Base-by-base conservation (phyloP, 1,140 invertebrate species). In the Carcinoscorpius rotundicauda region DNA sequence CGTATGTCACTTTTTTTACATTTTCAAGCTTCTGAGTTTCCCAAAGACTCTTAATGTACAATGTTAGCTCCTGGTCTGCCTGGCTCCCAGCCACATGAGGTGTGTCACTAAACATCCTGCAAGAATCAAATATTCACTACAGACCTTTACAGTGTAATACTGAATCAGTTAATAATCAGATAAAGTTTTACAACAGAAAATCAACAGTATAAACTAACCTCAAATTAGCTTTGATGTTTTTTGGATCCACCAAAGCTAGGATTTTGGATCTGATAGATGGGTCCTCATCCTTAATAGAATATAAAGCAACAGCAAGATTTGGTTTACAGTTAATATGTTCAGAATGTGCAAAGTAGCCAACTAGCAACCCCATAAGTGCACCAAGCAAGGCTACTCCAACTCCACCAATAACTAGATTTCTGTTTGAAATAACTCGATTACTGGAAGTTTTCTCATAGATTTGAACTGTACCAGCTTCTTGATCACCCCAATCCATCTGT, bases 401-500 rank as follows among this genome's bases (percentile, higher is more conserved):
- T 3, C 61, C 61, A 4, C 60, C 65, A 51, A 71, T 62, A 11
- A 71, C 50, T 29, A 66, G 52, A 61, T 66, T 69, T 49, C 68
- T 60, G 11, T 70, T 67, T 3, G 63, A 64, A 52, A 61, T 52
- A 57, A 68, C 67, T 3, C 68, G 65, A 50, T 66, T 68, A 67
- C 72, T 71, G 3, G 71, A 72, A 10, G 72, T 73, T 65, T 71
- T 70, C 56, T 73, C 71, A 63, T 73, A 73, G 48, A 73, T 73
- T 62, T 73, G 72, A 11, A 71, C 59, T 58, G 67, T 58, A 6
- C 68, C 68, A 48, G 63, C 62, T 53, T 72, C 70, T 48, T 67
- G 61, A 55, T 73, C 72, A 11, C 59, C 61, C 72, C 72, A 73
- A 48, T 62, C 61, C n/a, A 66, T 56, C 51, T 66, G 64, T 49